Conservation (phyloP, 2,797 vertebrate genomes). For the Melanotaenia pygmaea region DNA sequence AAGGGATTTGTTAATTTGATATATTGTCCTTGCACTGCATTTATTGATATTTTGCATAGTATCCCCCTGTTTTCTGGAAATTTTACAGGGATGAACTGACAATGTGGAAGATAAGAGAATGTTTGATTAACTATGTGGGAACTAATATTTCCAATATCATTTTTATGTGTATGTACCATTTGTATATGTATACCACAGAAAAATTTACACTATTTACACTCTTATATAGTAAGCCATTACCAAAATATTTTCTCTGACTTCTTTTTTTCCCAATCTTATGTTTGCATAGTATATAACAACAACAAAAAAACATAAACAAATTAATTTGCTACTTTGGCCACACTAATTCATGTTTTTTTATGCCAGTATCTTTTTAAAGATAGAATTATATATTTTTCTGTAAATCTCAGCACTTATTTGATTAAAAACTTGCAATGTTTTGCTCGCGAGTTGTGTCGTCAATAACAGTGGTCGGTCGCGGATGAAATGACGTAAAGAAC, state of each 20-base stretch:
- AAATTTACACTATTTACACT: no score
- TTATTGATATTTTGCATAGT: not conserved
- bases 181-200: no score
- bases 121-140: no score
- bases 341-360: no score
- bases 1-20: not conserved
- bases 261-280: no score
- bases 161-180: no score
- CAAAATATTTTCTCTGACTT: no score
- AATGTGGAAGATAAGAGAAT: not conserved
- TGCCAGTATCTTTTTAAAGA: not conserved
- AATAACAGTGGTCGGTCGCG: slow-evolving; percentile 75
- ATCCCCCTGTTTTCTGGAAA: not conserved
- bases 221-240: no score
- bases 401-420: not conserved
- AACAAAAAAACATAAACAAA: no score
- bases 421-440: slow-evolving; percentile 58
- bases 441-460: slow-evolving; percentile 56
- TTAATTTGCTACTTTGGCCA: no score
- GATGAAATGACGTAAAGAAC: slow-evolving; percentile 72
- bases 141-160: no score
- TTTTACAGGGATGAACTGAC: not conserved
- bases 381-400: not conserved
- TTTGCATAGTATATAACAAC: no score
- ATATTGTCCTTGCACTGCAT: not conserved